Percentiles rank a stretch among this genome's conserved stretches.
Evolutionary conservation across 2,797 vertebrate species (phyloP).

Genomic region (Notolabrus celidotus): DNA sequence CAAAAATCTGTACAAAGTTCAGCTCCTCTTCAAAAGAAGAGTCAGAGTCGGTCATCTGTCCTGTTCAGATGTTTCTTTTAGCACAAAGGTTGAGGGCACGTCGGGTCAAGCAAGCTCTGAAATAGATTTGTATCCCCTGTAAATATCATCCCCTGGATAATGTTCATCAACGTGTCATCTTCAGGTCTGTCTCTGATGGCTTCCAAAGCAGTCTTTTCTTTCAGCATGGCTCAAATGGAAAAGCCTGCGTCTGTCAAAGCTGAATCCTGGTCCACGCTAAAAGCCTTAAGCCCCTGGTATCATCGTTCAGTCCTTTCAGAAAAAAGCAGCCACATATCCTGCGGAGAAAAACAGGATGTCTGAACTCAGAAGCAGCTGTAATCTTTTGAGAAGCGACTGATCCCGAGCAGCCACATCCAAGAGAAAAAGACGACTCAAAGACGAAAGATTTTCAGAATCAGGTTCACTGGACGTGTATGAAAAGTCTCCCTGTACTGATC

Average conservation of each 20-base stretch:
- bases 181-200: slow-evolving; percentile 24
- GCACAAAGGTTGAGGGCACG: slow-evolving; percentile 59
- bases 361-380: slow-evolving; percentile 44
- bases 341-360: slow-evolving; percentile 21
- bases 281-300: slow-evolving; percentile 34
- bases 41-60: slow-evolving; percentile 39
- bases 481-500: slow-evolving; percentile 55
- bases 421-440: slow-evolving; percentile 59
- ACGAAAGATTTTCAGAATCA: slow-evolving; percentile 48
- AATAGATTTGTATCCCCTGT: slow-evolving; percentile 25
- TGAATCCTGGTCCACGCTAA: slow-evolving; percentile 28
- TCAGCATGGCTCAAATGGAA: slow-evolving; percentile 37
- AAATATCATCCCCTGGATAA: slow-evolving; percentile 19
- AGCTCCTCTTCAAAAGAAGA: slow-evolving; percentile 55
- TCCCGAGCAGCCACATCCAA: slow-evolving; percentile 41
- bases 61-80: slow-evolving; percentile 48
- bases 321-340: slow-evolving; percentile 15
- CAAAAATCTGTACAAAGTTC: slow-evolving; percentile 75
- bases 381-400: slow-evolving; percentile 56
- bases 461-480: slow-evolving; percentile 53
- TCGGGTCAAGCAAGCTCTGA: slow-evolving; percentile 45
- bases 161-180: slow-evolving; percentile 24
- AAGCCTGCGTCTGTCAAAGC: slow-evolving; percentile 26
- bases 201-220: slow-evolving; percentile 19
- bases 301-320: slow-evolving; percentile 27